These are phyloP conservation scores for Saguinus midas DNA, from an alignment of 2,113 vertebrate genomes.

Conservation along the genomic window DNA sequence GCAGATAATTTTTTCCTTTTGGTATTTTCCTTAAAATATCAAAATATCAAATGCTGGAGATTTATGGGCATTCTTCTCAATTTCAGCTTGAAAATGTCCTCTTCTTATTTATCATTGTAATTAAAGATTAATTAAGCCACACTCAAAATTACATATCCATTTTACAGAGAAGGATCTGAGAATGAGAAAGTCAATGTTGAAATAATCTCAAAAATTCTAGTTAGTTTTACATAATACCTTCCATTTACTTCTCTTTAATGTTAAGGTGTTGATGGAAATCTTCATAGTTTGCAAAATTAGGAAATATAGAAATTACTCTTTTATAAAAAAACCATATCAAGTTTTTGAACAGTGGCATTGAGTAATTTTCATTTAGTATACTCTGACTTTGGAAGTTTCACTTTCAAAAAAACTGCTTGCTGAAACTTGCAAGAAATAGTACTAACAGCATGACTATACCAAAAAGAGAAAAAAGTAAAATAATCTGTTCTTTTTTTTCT, in stretches of 20 bases:
- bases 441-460: background rate
- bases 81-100: background rate
- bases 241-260: background rate
- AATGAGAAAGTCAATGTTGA: background rate
- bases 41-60: background rate
- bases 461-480: background rate
- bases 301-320: background rate
- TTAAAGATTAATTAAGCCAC: background rate
- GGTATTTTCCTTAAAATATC: too few species aligned
- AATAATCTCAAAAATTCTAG: background rate
- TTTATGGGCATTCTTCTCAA: background rate
- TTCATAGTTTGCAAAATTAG: background rate
- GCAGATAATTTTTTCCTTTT: background rate
- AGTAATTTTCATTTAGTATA: background rate
- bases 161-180: background rate
- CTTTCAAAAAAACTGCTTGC: background rate
- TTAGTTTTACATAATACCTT: background rate
- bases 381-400: background rate
- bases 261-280: background rate
- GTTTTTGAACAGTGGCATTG: background rate
- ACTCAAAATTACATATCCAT: background rate
- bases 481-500: background rate
- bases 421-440: background rate
- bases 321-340: background rate
- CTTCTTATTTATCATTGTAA: background rate